A percentile compares a stretch with the other conserved stretches of the same genome.
Evolutionary conservation across 2,797 vertebrate species (phyloP).

Genomic region (Characodon lateralis): DNA sequence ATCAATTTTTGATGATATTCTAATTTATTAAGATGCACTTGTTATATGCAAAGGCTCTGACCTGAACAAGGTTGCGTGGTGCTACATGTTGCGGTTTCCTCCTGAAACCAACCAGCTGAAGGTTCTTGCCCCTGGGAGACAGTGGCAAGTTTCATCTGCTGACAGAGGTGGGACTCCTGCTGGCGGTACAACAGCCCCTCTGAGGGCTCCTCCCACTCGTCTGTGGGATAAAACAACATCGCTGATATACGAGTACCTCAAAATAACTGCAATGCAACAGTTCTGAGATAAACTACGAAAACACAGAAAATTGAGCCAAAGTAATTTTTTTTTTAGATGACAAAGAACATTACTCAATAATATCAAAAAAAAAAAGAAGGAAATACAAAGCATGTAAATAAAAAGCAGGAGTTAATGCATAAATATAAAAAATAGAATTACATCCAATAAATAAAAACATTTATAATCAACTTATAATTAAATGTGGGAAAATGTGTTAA

Average conservation of each 20-base stretch:
- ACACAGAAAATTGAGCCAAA: no score
- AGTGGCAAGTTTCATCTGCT: slow-evolving; percentile 88
- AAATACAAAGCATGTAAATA: no score
- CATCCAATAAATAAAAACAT: no score
- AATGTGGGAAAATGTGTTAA: background rate
- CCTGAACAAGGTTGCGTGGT: slow-evolving; percentile 81
- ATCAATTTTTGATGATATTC: background rate
- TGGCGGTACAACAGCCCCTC: slow-evolving; percentile 85
- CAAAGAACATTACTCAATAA: no score
- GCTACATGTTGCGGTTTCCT: slow-evolving; percentile 83
- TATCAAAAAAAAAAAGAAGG: no score
- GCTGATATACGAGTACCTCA: background rate
- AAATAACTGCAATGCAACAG: background rate
- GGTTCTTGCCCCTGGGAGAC: slow-evolving; percentile 81
- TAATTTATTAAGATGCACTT: background rate
- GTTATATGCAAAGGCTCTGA: slow-evolving; percentile 58
- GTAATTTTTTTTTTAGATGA: no score
- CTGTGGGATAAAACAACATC: slow-evolving; percentile 55
- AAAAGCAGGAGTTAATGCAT: no score
- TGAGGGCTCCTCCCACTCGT: slow-evolving; percentile 81
- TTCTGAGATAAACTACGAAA: no score
- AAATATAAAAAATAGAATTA: no score
- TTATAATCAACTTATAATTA: background rate
- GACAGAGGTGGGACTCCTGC: slow-evolving; percentile 87
- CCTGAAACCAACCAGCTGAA: slow-evolving; percentile 74